Conservation (phyloP, 2,888 invertebrate genomes). For the Argyresthia albistria region DNA sequence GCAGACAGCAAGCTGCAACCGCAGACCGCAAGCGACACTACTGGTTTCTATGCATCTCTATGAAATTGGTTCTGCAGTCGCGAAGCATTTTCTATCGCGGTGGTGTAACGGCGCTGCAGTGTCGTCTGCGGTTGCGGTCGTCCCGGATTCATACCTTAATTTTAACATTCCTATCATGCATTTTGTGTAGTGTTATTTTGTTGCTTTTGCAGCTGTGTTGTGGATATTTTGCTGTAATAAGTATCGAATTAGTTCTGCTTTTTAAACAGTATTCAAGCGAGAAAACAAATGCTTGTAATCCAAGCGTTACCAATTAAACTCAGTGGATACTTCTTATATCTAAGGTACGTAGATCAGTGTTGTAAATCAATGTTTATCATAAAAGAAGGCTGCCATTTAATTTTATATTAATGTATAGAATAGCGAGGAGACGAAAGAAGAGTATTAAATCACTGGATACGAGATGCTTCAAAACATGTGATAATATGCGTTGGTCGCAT, state of each 20-base stretch:
- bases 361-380: slow-evolving; percentile 24
- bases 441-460: slow-evolving; percentile 4
- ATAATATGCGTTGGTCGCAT: slow-evolving; percentile 11
- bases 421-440: slow-evolving; percentile 19
- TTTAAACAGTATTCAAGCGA: too few species aligned
- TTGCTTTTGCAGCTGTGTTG: slow-evolving; percentile 5
- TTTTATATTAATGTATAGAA: slow-evolving; percentile 25
- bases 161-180: too few species aligned
- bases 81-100: too few species aligned
- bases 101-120: too few species aligned
- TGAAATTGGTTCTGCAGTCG: too few species aligned
- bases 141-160: too few species aligned
- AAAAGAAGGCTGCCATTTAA: slow-evolving; percentile 44
- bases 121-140: too few species aligned
- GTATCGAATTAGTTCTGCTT: background rate
- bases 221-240: background rate
- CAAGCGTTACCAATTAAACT: background rate
- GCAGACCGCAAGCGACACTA: too few species aligned
- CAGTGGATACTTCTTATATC: background rate
- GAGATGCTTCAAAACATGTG: slow-evolving; percentile 16
- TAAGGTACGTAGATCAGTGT: slow-evolving; percentile 19
- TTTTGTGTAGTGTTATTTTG: slow-evolving; percentile 7
- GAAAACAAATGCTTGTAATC: too few species aligned
- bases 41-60: too few species aligned
- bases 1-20: too few species aligned